Conservation (phyloP, 1,140 invertebrate genomes). For the Littorina saxatilis region DNA sequence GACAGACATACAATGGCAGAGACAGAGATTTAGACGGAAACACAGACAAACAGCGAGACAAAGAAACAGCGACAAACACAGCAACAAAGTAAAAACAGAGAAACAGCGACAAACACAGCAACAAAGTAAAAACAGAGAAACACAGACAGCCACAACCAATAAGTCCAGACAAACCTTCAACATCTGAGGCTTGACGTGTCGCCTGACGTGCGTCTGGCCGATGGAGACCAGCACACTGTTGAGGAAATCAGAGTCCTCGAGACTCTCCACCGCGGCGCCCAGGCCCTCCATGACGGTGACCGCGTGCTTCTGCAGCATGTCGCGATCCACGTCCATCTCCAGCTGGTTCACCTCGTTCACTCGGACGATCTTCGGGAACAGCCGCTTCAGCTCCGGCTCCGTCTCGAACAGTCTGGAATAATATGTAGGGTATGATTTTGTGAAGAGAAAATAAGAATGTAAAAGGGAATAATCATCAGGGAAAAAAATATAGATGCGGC, state of each 20-base stretch:
- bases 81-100: too few relatives aligned
- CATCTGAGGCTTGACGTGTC: conserved; percentile 68
- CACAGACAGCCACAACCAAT: too few relatives aligned
- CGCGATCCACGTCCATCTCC: conserved; percentile 68
- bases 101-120: too few relatives aligned
- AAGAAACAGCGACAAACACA: too few relatives aligned
- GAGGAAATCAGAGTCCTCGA: conserved; percentile 68
- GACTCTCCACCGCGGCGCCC: conserved; percentile 61
- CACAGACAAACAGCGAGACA: too few relatives aligned
- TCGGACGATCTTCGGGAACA: conserved; percentile 69
- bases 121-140: too few relatives aligned
- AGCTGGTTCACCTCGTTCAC: conserved; percentile 69
- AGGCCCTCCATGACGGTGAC: conserved; percentile 63
- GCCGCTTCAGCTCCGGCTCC: conserved; percentile 63
- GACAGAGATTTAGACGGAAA: too few relatives aligned
- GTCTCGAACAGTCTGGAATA: conserved; percentile 65
- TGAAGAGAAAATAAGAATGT: too few relatives aligned
- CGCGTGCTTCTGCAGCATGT: conserved; percentile 62
- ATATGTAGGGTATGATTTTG: too few relatives aligned
- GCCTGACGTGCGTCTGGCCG: conserved; percentile 67
- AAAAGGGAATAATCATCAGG: too few relatives aligned
- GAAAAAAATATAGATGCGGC: conserved; percentile 57
- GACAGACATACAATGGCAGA: too few relatives aligned
- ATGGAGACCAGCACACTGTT: conserved; percentile 67
- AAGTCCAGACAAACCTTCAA: conserved; percentile 66